Conservation (phyloP, 2,888 invertebrate species). For the Zele albiditarsus region DNA sequence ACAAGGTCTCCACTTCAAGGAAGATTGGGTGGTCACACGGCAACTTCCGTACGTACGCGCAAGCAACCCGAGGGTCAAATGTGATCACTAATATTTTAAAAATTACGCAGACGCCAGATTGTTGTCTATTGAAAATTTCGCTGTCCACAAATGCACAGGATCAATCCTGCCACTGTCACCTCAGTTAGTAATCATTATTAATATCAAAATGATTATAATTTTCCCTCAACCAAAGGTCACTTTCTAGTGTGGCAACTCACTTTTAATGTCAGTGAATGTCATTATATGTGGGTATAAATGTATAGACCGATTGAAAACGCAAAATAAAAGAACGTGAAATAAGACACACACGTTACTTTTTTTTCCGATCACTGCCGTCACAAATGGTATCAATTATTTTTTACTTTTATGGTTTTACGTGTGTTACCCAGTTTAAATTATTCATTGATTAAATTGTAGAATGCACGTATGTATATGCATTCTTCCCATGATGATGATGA, state of each 20-base stretch:
- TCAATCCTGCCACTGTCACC: background rate
- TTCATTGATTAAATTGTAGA: conserved; percentile 22
- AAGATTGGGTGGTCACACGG: conserved; percentile 28
- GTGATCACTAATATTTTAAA: background rate
- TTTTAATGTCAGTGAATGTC: conserved; percentile 26
- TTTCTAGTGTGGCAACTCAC: conserved; percentile 19
- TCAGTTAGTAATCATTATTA: background rate
- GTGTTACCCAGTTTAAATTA: background rate
- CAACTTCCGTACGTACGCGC: conserved; percentile 7
- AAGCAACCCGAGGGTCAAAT: background rate
- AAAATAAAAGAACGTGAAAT: background rate
- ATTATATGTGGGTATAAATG: background rate
- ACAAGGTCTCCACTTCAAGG: conserved; percentile 27
- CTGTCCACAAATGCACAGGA: background rate
- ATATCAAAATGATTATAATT: background rate
- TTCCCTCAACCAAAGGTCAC: conserved; percentile 6
- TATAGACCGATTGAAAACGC: background rate
- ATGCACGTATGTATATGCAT: background rate
- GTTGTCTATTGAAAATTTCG: too few species aligned
- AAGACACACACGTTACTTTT: background rate
- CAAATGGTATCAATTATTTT: conserved; percentile 39
- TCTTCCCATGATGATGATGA: background rate
- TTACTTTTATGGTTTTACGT: conserved; percentile 34
- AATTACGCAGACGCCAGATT: background rate
- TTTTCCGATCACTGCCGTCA: background rate